These are phyloP conservation scores for Pantherophis alleghaniensis DNA, from an alignment of 2,797 vertebrate genomes.

Conservation along the genomic window DNA sequence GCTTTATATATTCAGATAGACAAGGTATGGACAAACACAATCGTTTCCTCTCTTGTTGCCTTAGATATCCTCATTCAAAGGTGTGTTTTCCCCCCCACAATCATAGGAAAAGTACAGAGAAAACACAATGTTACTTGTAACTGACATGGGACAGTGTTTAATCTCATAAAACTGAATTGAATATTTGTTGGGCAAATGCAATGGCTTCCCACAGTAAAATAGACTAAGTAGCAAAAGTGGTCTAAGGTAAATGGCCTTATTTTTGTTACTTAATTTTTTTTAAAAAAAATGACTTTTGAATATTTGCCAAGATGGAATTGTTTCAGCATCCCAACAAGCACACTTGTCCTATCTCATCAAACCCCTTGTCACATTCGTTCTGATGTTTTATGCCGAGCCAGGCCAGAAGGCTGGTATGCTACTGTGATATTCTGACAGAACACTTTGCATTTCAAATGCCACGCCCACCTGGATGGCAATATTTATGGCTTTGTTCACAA, in stretches of 20 bases:
- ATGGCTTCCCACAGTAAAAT: not conserved
- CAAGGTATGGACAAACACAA: not conserved
- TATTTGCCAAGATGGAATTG: slow-evolving; percentile 42
- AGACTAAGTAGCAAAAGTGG: not conserved
- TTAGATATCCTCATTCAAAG: not conserved
- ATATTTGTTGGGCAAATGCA: not conserved
- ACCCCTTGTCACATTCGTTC: slow-evolving; percentile 1
- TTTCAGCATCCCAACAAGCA: slow-evolving; percentile 40
- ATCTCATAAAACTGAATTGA: not conserved
- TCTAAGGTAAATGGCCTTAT: not conserved
- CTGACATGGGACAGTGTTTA: not conserved
- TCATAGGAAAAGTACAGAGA: not conserved
- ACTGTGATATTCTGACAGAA: not conserved
- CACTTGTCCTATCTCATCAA: slow-evolving; percentile 3
- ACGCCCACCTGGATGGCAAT: not conserved
- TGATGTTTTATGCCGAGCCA: slow-evolving; percentile 7
- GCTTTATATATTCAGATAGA: not conserved
- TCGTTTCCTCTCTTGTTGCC: not conserved
- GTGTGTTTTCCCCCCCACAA: not conserved
- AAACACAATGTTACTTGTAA: not conserved
- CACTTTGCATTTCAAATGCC: not conserved
- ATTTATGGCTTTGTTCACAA: not conserved
- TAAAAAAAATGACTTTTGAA: not conserved
- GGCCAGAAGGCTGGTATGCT: not conserved
- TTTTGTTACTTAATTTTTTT: slow-evolving; percentile 30